These are phyloP conservation scores for Pheosia gnoma DNA, from an alignment of 2,888 invertebrate genomes.

Conservation along the genomic window DNA sequence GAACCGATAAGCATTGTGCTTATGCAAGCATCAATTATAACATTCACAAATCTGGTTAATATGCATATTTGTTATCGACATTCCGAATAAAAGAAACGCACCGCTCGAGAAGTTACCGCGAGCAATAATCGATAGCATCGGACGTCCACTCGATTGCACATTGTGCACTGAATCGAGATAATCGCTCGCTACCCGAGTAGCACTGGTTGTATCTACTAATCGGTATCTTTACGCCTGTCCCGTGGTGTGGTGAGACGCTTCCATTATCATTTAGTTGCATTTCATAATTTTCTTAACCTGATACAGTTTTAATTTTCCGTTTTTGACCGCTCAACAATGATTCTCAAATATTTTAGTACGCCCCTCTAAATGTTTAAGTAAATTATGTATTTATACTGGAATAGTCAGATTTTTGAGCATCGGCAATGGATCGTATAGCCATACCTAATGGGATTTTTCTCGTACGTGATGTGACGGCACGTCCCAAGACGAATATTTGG, in stretches of 20 bases:
- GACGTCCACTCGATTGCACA: constrained; percentile 29
- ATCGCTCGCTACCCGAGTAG: constrained; percentile 27
- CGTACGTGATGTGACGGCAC: no score
- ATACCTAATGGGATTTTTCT: no score
- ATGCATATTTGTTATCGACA: background rate
- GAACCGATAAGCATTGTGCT: no score
- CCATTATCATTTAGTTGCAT: background rate
- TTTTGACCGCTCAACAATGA: no score
- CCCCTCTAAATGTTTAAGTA: no score
- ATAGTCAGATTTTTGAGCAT: background rate
- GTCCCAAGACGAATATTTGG: no score
- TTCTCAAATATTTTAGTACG: no score
- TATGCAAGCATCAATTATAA: no score
- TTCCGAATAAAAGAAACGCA: constrained; percentile 12
- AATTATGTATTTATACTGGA: background rate
- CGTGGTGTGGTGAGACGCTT: background rate
- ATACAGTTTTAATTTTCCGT: no score
- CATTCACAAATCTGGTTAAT: no score
- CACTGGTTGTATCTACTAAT: constrained; percentile 28
- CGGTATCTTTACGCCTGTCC: constrained; percentile 6
- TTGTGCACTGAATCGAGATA: constrained; percentile 21
- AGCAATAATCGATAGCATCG: constrained; percentile 35
- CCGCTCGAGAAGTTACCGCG: constrained; percentile 31
- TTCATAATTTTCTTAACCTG: no score
- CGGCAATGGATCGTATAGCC: no score